Base-by-base conservation (phyloP, 2,797 vertebrate genomes). In the Acestrorhynchus altus region DNA sequence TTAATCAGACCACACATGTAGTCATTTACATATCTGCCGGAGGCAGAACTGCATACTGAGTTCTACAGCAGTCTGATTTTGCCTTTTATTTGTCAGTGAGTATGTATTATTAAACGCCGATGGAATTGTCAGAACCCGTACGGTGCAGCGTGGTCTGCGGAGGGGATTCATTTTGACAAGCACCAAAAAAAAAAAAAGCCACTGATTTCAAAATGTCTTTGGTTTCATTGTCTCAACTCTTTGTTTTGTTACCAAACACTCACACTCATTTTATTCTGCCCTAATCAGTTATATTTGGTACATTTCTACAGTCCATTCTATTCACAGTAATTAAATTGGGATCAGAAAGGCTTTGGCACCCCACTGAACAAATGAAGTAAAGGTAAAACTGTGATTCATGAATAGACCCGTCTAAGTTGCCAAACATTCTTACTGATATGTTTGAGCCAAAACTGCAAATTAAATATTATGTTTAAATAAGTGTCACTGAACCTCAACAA, bases 401-500 rank as follows among this genome's bases (percentile, higher is more conserved):
- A 72, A 82, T 66, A 79, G 81, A 82, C 20, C 24, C n/a, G 28
- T 44, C 49, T 39, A 77, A 77, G 71, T 75, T 86, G 84, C 81
- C 75, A 16, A 46, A 46, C 73, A 13, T 42, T 61, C 79, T 84
- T 83, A 88, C 85, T 89, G 79, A 87, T 85, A 85, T 85, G 79
- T 84, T 88, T 84, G 84, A 88, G 84, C 78, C 68, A 76, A 75
- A 75, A 70, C 74, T 8, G 49, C 69, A 0, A 52, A 52, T 64
- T 77, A 72, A 87, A 86, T 87, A 64, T 79, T 59, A 15, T 13
- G 63, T 67, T 78, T 72, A 76, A 72, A 76, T 81, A 83, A 81
- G 83, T 85, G 82, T 83, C 69, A 71, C 80, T 66, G 65, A 24
- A 76, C n/a, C 22, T 18, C 31, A 28, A 6, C 39, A 26, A 54